Evolutionary conservation across 2,113 vertebrate species (phyloP), one percentile per base, ranked within the genome.

Genomic region (Vicugna pacos): DNA sequence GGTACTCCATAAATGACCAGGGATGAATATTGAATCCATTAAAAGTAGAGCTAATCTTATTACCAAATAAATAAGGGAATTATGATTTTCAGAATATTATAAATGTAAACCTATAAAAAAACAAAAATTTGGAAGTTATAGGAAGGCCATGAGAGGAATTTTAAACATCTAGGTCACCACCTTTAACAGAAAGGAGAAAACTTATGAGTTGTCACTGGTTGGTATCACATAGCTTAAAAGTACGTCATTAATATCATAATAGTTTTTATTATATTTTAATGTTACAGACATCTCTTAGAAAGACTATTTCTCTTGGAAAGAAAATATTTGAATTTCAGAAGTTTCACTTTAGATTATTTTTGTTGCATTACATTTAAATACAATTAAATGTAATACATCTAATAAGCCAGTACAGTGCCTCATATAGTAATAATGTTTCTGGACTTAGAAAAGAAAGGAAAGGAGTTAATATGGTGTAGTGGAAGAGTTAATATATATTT

Each of bases 11-110:
- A 76, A 89, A 35, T 62, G 7, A 83, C 7, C 32, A 58, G 3
- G 67, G 19, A 46, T 75, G 3, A 35, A 20, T 58, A 79, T 11
- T 20, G 9, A 89, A 62, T 42, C 11, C 16, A 64, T 76, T 76
- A 65, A 75, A 77, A 22, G 13, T 46, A 65, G 32, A 90, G 24
- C 19, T 58, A 67, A 48, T 62, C 9, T 24, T 60, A 46, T 48
- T 83, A 72, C 10, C 46, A 94, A 72, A 28, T 75, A 90, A 58
- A 48, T 85, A 46, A 65, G 14, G n/a, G 26, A 83, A 26, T 76
- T 67, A 76, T 82, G 38, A 86, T 60, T 89, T 89, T 85, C 20
- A 92, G 19, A 92, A 67, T 94, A 52, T 32, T 89, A 52, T 52
- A 92, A 92, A 86, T 80, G 6, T 70, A 35, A 80, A 83, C 91